Percentiles rank a stretch among this genome's conserved stretches.
Conservation (phyloP, 2,888 invertebrate species). For the Nymphalis c-album region DNA sequence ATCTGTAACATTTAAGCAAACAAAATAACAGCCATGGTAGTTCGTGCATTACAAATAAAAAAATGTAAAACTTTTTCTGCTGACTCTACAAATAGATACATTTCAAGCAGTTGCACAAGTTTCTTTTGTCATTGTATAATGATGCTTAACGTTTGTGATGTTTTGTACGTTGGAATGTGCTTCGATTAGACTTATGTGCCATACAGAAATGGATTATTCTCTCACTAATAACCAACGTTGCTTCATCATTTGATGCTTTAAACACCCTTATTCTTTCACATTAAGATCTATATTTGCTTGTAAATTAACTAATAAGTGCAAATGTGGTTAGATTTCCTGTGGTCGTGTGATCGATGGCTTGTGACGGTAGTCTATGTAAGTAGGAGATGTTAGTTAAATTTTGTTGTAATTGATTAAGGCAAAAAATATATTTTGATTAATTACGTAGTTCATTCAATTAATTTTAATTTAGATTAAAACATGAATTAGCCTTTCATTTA, state of each 20-base stretch:
- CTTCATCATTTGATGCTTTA: constrained; percentile 25
- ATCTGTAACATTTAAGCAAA: neutral
- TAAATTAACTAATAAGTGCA: constrained; percentile 33
- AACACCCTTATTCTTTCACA: constrained; percentile 26
- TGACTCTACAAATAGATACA: constrained; percentile 62
- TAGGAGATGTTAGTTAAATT: constrained; percentile 45
- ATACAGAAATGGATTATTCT: constrained; percentile 53
- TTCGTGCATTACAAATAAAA: neutral
- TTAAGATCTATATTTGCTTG: constrained; percentile 41
- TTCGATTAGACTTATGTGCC: constrained; percentile 62
- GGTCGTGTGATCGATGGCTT: constrained; percentile 54
- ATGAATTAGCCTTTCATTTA: neutral
- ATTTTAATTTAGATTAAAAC: constrained; percentile 8
- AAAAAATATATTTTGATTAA: constrained; percentile 48
- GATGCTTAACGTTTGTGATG: constrained; percentile 70
- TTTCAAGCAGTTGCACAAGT: constrained; percentile 77
- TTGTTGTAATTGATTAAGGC: constrained; percentile 53
- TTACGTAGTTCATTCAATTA: constrained; percentile 34
- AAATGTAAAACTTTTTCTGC: constrained; percentile 42
- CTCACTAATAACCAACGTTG: constrained; percentile 40
- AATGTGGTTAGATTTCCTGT: constrained; percentile 42
- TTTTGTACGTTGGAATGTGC: constrained; percentile 73
- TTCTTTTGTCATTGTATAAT: constrained; percentile 80
- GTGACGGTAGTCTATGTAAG: constrained; percentile 42
- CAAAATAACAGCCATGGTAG: neutral